These are phyloP conservation scores for Papilio machaon DNA, from an alignment of 1,140 invertebrate species.

Conservation along the genomic window DNA sequence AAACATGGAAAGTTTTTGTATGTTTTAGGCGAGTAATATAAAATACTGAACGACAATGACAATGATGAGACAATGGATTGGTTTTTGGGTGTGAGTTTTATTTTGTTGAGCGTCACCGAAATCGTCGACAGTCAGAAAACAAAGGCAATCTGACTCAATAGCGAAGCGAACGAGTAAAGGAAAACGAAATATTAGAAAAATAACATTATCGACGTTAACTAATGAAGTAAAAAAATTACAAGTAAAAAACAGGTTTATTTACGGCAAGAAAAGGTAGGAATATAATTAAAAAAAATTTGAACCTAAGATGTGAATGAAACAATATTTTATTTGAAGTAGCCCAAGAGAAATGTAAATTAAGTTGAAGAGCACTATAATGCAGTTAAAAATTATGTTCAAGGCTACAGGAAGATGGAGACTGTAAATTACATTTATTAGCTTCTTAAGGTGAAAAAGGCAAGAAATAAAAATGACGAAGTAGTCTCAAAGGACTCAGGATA, in stretches of 20 bases:
- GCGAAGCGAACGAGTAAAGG: not conserved
- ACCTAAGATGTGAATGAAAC: not conserved
- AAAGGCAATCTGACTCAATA: not conserved
- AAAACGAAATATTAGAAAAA: not conserved
- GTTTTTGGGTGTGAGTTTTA: constrained; percentile 1
- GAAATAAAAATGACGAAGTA: not conserved
- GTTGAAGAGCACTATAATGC: not conserved
- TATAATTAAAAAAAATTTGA: too few species aligned
- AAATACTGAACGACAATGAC: not conserved
- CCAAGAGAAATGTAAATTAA: not conserved
- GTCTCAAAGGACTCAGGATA: not conserved
- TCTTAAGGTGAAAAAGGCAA: not conserved
- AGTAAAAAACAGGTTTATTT: too few species aligned
- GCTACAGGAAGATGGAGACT: not conserved
- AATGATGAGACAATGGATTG: not conserved
- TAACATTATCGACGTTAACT: not conserved
- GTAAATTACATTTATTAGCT: constrained; percentile 2
- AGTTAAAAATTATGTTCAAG: not conserved
- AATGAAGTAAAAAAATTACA: not conserved
- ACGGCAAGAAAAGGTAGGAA: not conserved
- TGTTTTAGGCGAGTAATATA: not conserved
- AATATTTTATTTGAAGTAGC: not conserved
- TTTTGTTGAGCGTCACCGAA: not conserved
- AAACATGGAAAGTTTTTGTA: not conserved
- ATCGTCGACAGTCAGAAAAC: not conserved